These are phyloP conservation scores for Anguilla rostrata DNA, from an alignment of 2,113 vertebrate species.

Conservation along the genomic window DNA sequence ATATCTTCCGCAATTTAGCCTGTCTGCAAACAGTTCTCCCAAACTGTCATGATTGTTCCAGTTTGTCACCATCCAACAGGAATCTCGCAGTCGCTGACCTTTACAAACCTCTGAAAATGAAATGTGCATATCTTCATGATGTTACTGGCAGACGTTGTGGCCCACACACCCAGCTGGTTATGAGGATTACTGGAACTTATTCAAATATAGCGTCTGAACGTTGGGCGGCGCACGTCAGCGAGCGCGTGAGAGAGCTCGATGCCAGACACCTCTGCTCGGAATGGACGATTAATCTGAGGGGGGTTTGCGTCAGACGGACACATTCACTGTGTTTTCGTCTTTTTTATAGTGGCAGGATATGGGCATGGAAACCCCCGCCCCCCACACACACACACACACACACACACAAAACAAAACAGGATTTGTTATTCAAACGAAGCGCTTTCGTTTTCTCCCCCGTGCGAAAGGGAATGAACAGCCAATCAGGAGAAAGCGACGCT, in stretches of 20 bases:
- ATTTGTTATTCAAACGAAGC: conserved; percentile 58
- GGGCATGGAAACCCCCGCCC: background rate
- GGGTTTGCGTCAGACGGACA: background rate
- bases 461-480: background rate
- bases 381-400: background rate
- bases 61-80: background rate
- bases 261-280: background rate
- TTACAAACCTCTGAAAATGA: background rate
- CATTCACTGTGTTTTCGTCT: background rate
- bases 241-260: background rate
- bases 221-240: background rate
- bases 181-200: background rate
- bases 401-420: conserved; percentile 41
- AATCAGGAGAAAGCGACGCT: background rate
- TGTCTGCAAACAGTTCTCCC: background rate
- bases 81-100: background rate
- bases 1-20: background rate
- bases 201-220: background rate
- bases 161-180: background rate
- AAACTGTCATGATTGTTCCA: background rate
- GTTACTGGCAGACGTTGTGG: background rate
- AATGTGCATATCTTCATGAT: background rate
- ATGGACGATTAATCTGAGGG: background rate
- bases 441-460: conserved; percentile 41
- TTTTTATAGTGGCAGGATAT: background rate